phyloP scores from a whole-genome alignment of 2,797 vertebrate genomes.

The Coendou prehensilis region DNA sequence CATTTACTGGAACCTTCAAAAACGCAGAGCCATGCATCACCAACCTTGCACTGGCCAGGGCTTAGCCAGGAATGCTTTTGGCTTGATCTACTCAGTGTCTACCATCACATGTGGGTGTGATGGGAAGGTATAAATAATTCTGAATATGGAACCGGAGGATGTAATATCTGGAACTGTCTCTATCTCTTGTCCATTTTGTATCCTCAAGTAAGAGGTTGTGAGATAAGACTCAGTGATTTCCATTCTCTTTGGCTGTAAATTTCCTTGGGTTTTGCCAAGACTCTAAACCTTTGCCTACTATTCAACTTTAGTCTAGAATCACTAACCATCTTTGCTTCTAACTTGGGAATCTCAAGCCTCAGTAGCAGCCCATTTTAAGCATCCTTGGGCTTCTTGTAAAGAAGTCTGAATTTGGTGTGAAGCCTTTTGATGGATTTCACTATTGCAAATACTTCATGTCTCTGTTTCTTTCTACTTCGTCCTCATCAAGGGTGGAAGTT shows the following conservation, averaged over 20 bases:
- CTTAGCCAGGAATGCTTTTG: not conserved
- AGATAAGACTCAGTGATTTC: not conserved
- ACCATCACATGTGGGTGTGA: not conserved
- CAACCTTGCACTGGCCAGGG: not conserved
- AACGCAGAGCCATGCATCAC: too few species aligned
- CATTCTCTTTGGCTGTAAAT: slow-evolving; percentile 31
- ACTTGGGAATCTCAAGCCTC: not conserved
- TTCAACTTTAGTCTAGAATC: not conserved
- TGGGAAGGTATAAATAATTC: not conserved
- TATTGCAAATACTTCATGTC: not conserved
- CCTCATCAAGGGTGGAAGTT: not conserved
- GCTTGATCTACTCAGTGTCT: not conserved
- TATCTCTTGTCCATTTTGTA: not conserved
- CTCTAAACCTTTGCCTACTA: not conserved
- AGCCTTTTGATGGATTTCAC: not conserved
- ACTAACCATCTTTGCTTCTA: not conserved
- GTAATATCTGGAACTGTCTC: not conserved
- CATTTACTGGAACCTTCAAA: not conserved
- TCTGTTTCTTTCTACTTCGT: not conserved
- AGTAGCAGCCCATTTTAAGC: not conserved
- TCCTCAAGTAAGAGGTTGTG: not conserved
- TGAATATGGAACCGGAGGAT: not conserved
- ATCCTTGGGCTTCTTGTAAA: not conserved
- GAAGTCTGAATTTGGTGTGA: not conserved
- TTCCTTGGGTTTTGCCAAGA: not conserved